phyloP scores from a whole-genome alignment of 2,797 vertebrate species.

The Carduelis carduelis region DNA sequence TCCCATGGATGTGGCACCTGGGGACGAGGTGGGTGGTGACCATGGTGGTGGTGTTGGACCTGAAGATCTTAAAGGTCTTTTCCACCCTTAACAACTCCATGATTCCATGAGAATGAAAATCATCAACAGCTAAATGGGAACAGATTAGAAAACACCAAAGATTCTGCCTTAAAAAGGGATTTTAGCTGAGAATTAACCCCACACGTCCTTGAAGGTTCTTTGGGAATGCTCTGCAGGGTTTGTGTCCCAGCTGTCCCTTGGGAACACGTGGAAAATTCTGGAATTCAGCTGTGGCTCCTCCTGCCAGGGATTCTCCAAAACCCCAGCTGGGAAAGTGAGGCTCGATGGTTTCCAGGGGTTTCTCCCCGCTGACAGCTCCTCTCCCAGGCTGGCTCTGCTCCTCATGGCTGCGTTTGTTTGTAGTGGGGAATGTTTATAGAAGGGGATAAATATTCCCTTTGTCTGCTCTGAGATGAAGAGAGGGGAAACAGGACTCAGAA shows the following conservation, averaged over 20 bases:
- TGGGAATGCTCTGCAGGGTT: not conserved
- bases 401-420: not conserved
- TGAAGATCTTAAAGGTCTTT: not conserved
- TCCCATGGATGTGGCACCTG: not conserved
- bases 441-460: not conserved
- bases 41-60: not conserved
- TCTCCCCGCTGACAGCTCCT: not conserved
- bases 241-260: rapidly evolving
- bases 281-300: not conserved
- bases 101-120: not conserved
- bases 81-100: not conserved
- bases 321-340: not conserved
- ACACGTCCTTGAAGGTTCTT: not conserved
- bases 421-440: not conserved
- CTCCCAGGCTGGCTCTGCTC: not conserved
- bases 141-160: not conserved
- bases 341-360: not conserved
- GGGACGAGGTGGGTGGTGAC: not conserved
- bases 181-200: not conserved
- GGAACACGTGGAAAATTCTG: rapidly evolving
- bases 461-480: not conserved
- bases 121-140: not conserved
- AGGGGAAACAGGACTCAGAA: not conserved
- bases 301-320: not conserved
- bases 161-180: not conserved